Conservation (phyloP, 2,113 vertebrate species). For the Seriola quinqueradiata region DNA sequence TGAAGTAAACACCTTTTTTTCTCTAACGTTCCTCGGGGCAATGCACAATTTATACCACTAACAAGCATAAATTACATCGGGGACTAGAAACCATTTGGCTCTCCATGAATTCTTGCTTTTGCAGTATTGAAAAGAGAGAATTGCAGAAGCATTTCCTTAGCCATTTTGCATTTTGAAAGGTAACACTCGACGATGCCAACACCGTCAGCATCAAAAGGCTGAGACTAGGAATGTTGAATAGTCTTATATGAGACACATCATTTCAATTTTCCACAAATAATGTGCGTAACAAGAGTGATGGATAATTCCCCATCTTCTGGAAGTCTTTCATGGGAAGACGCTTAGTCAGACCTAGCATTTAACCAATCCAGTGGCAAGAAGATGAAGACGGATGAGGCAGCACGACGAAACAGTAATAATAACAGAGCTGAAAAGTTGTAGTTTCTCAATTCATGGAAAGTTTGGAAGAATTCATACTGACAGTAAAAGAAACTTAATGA, state of each 20-base stretch:
- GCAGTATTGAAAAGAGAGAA: constrained; percentile 51
- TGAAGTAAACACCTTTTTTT: constrained; percentile 49
- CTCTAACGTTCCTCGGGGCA: constrained; percentile 13
- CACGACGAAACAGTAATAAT: not conserved
- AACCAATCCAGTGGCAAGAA: constrained; percentile 20
- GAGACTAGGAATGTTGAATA: constrained; percentile 42
- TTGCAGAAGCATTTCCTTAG: constrained; percentile 30
- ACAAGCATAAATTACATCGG: constrained; percentile 52
- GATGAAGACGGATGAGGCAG: not conserved
- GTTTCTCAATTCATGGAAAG: not conserved
- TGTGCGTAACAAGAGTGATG: constrained; percentile 36
- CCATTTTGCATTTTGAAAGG: constrained; percentile 50
- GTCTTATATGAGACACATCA: constrained; percentile 50
- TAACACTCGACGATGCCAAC: constrained; percentile 40
- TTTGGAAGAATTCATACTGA: not conserved
- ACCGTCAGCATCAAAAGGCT: constrained; percentile 38
- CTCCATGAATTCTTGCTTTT: constrained; percentile 50
- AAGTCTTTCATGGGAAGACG: constrained; percentile 20
- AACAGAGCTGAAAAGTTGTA: not conserved
- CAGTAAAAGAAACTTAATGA: not conserved
- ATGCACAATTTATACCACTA: constrained; percentile 51
- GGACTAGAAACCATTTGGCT: constrained; percentile 50
- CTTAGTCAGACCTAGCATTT: constrained; percentile 24
- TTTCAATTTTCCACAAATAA: constrained; percentile 50
- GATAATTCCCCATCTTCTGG: constrained; percentile 45